Evolutionary conservation across 2,888 invertebrate species (phyloP).

Genomic region (Eilema caniola): DNA sequence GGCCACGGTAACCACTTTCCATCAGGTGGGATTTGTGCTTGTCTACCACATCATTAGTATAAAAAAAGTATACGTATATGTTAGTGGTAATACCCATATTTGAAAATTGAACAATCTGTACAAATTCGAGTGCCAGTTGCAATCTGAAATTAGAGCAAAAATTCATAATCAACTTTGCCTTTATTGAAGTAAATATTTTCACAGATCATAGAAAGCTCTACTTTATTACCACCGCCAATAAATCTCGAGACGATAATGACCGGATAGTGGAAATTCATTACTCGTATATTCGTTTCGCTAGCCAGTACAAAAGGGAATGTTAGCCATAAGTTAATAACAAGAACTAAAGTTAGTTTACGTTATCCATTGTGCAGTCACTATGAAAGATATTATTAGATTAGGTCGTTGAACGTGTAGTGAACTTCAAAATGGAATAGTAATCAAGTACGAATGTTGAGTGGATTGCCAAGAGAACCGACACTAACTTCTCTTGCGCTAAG

Average conservation of each 20-base stretch:
- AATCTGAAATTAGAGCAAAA: background rate
- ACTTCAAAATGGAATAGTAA: slow-evolving; percentile 43
- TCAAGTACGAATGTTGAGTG: slow-evolving; percentile 34
- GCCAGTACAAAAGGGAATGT: slow-evolving; percentile 24
- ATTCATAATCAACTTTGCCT: background rate
- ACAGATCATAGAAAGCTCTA: background rate
- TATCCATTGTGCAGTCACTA: slow-evolving; percentile 38
- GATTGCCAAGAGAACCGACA: slow-evolving; percentile 44
- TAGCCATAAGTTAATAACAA: slow-evolving; percentile 31
- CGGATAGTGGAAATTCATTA: slow-evolving; percentile 31
- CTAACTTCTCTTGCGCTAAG: slow-evolving; percentile 53
- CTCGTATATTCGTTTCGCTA: no score
- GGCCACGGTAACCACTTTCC: no score
- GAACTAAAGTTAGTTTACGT: slow-evolving; percentile 18
- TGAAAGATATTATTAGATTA: slow-evolving; percentile 41
- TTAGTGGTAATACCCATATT: background rate
- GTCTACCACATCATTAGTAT: no score
- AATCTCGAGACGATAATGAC: slow-evolving; percentile 29
- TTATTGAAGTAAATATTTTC: background rate
- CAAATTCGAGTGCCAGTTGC: background rate
- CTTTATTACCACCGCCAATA: slow-evolving; percentile 18
- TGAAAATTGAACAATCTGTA: background rate
- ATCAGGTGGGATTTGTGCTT: no score
- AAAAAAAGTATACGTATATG: no score
- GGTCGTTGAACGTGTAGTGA: slow-evolving; percentile 34